phyloP scores from a whole-genome alignment of 2,797 vertebrate species.

The Urocyon cinereoargenteus region DNA sequence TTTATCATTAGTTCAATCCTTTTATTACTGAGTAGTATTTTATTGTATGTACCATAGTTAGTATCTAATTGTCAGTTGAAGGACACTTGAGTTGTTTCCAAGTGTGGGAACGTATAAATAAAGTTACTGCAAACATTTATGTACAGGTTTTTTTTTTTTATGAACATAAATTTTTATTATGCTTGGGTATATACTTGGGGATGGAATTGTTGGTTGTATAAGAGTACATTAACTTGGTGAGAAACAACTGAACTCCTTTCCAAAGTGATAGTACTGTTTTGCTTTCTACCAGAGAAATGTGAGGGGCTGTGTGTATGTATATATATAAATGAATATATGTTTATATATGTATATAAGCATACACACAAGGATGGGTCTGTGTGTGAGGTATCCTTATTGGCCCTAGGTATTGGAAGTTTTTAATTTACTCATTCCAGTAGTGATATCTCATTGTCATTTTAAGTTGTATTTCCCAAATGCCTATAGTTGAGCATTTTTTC shows the following conservation, averaged over 20 bases:
- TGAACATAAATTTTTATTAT: neutral
- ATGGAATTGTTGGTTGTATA: neutral
- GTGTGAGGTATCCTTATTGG: neutral
- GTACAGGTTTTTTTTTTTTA: neutral
- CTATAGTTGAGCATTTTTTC: neutral
- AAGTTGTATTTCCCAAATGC: neutral
- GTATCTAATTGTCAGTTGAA: neutral
- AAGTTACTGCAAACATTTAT: neutral
- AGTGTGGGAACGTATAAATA: neutral
- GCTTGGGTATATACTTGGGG: neutral
- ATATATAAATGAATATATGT: neutral
- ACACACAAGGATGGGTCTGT: neutral
- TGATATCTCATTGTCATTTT: neutral
- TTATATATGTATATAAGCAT: neutral
- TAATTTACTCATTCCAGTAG: neutral
- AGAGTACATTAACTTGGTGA: neutral
- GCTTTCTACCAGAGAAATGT: neutral
- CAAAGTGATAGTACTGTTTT: neutral
- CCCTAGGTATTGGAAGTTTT: neutral
- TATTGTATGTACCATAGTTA: neutral
- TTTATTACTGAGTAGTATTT: conserved; percentile 16
- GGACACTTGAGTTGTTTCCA: neutral
- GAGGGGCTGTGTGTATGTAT: neutral
- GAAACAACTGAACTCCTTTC: neutral
- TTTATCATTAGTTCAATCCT: neutral